Base-by-base conservation (phyloP, 2,113 vertebrate species). In the Vulpes vulpes region DNA sequence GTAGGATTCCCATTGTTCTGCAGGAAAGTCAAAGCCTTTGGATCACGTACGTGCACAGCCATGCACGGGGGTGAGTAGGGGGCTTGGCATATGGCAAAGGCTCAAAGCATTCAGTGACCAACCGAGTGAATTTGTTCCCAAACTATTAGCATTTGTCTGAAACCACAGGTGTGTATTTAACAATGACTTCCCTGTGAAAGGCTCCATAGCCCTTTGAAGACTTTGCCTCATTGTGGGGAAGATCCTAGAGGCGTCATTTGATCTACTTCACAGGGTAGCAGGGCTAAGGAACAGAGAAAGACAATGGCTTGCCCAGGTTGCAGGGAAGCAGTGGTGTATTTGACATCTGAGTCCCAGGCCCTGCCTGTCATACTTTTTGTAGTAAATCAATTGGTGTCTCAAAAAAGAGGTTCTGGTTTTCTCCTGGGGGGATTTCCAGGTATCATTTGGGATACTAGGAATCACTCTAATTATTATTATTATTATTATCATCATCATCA, bases 151-250 rank as follows among this genome's bases (percentile, higher is more conserved):
- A 49, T 91, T 76, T 94, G 59, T 97, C 95, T 94, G 64, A 60
- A 69, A 86, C 69, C 60, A 4, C 43, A 90, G 84, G 94, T 35
- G 15, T 67, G 0, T 76, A 9, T 91, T 73, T 91, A 65, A 93
- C 89, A 84, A 11, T 79, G 64, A 76, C 80, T 82, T 95, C 19
- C 49, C 79, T 19, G 2, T 15, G 49, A 94, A 94, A 90, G 81
- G n/a, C 80, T 88, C 69, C 69, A 59, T 64, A 82, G 57, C 3
- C 57, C 64, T 96, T 95, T 80, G 83, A 94, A 95, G 60, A 82
- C 89, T 51, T 95, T 60, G 65, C 23, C 27, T 95, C 55, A 19
- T 78, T 76, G 57, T 85, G 43, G 71, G 83, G 11, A 55, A 38
- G 57, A 89, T 35, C 59, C 95, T 64, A 82, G 74, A 92, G 59